Percentiles rank a stretch among this genome's conserved stretches.
Evolutionary conservation across 2,888 invertebrate genomes (phyloP).

Genomic region (Eupithecia subumbrata): DNA sequence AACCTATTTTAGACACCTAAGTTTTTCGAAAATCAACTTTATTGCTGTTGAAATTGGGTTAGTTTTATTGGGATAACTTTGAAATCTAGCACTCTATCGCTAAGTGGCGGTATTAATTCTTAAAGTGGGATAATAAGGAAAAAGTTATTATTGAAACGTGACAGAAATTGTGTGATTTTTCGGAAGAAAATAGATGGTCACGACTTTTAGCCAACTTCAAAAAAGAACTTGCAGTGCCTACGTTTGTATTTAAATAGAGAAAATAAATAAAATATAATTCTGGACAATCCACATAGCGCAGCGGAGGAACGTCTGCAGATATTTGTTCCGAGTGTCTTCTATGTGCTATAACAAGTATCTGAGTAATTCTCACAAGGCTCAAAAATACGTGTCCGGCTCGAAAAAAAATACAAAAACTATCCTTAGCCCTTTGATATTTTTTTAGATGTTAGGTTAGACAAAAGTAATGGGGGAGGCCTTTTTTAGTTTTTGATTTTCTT

Average conservation of each 20-base stretch:
- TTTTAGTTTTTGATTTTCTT: too few relatives aligned
- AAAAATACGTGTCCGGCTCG: too few relatives aligned
- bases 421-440: too few relatives aligned
- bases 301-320: too few relatives aligned
- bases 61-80: background rate
- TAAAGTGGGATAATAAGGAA: background rate
- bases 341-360: too few relatives aligned
- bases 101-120: constrained; percentile 2
- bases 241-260: background rate
- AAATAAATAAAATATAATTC: too few relatives aligned
- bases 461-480: too few relatives aligned
- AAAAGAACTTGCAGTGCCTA: background rate
- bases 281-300: too few relatives aligned
- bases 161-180: background rate
- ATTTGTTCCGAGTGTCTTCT: too few relatives aligned
- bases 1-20: background rate
- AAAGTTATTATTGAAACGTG: constrained; percentile 1
- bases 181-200: background rate
- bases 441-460: too few relatives aligned
- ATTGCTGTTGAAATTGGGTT: background rate
- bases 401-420: too few relatives aligned
- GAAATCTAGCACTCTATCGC: background rate
- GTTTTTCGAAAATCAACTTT: background rate
- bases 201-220: background rate
- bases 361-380: too few relatives aligned